Percentiles rank a stretch among this genome's conserved stretches.
These are phyloP conservation scores for Alectoris magna DNA, from an alignment of 2,797 vertebrate species.

Conservation along the genomic window DNA sequence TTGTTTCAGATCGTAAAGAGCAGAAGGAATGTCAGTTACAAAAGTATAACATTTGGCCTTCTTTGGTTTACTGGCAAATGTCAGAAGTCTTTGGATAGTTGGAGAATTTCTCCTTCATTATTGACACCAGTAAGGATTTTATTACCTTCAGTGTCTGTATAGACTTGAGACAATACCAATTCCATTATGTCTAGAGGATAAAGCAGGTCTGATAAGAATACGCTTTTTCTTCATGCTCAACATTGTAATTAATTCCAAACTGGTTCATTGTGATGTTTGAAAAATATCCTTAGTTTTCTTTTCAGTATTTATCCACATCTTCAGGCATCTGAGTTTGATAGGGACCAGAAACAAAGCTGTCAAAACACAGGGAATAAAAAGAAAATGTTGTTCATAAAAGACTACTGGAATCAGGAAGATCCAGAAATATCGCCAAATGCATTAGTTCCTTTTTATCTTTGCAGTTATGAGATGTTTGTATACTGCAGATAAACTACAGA, in stretches of 20 bases:
- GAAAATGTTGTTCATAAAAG: background rate
- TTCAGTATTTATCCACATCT: background rate
- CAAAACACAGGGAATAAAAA: background rate
- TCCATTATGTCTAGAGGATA: background rate
- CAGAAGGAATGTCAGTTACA: conserved; percentile 31
- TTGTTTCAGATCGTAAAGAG: conserved; percentile 39
- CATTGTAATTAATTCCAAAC: background rate
- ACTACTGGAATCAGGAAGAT: background rate
- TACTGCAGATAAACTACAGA: background rate
- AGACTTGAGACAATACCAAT: background rate
- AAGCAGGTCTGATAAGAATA: background rate
- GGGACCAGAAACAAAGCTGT: background rate
- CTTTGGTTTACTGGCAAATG: conserved; percentile 21
- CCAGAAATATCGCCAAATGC: background rate
- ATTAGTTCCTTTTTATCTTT: background rate
- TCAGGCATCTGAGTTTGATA: background rate
- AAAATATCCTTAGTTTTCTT: background rate
- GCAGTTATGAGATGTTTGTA: background rate
- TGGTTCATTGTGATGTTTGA: background rate
- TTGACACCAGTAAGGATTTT: background rate
- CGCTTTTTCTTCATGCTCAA: background rate
- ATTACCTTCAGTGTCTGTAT: background rate
- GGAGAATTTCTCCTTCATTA: background rate
- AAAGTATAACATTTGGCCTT: conserved; percentile 3
- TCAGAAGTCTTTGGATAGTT: conserved; percentile 19